These are phyloP conservation scores for Lutjanus campechanus DNA, from an alignment of 2,797 vertebrate species.

Conservation along the genomic window DNA sequence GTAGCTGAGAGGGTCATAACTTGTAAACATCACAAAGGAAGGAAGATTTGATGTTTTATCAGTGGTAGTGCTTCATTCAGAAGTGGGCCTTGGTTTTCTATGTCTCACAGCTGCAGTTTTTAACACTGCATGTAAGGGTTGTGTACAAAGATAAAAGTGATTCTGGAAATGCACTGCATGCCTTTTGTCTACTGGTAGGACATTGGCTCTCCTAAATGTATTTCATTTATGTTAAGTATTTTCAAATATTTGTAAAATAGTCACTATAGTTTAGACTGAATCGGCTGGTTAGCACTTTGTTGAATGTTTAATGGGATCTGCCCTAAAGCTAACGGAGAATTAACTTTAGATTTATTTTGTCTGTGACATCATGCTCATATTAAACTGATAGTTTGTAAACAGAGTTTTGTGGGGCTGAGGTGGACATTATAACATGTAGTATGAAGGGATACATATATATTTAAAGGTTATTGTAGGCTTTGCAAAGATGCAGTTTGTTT, in stretches of 20 bases:
- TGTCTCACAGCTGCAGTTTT: constrained; percentile 72
- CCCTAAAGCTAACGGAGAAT: constrained; percentile 45
- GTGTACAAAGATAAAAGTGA: constrained; percentile 66
- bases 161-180: constrained; percentile 85
- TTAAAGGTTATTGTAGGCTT: constrained; percentile 44
- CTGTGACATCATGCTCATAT: constrained; percentile 25
- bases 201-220: constrained; percentile 71
- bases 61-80: constrained; percentile 50
- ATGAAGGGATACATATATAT: constrained; percentile 9
- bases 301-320: constrained; percentile 60
- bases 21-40: constrained; percentile 1
- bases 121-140: constrained; percentile 67
- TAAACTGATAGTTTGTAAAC: constrained; percentile 33
- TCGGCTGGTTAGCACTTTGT: constrained; percentile 75
- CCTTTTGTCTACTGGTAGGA: constrained; percentile 73
- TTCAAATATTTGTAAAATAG: constrained; percentile 67
- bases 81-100: constrained; percentile 56
- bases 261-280: constrained; percentile 52
- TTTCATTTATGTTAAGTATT: constrained; percentile 69
- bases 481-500: constrained; percentile 36
- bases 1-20: background rate
- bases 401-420: constrained; percentile 35
- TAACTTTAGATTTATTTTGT: constrained; percentile 33
- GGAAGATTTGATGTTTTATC: background rate
- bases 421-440: constrained; percentile 3